Percentiles rank a stretch among this genome's conserved stretches.
Evolutionary conservation across 1,140 invertebrate genomes (phyloP).

Genomic region (Trichonephila clavata): DNA sequence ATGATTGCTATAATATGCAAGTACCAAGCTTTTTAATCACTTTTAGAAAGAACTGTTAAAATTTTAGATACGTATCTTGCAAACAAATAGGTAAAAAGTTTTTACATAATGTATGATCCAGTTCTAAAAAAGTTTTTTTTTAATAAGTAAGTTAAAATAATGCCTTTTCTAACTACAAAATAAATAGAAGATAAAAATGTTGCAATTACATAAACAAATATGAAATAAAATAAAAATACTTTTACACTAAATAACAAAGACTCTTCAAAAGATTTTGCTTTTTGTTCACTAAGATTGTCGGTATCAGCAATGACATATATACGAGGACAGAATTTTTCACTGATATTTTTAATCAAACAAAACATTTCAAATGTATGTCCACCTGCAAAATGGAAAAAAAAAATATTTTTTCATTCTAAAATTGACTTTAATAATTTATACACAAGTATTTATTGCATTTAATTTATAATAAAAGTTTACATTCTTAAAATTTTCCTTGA

Average conservation of each 20-base stretch:
- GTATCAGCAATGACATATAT: constrained; percentile 90
- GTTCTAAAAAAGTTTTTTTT: background rate
- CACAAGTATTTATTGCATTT: no score
- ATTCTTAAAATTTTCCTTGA: no score
- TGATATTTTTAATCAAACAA: constrained; percentile 85
- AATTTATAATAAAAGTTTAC: no score
- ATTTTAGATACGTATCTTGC: no score
- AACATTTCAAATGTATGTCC: constrained; percentile 96
- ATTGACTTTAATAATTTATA: no score
- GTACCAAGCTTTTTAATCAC: no score
- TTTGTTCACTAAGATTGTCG: constrained; percentile 88
- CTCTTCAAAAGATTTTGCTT: constrained; percentile 81
- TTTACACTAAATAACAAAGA: background rate
- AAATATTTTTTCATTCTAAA: background rate
- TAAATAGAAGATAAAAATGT: background rate
- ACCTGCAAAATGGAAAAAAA: constrained; percentile 80
- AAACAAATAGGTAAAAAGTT: no score
- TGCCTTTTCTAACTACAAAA: background rate
- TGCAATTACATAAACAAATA: background rate
- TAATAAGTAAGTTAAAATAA: background rate
- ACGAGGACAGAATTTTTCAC: constrained; percentile 85
- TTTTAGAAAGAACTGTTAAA: no score
- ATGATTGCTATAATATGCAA: no score
- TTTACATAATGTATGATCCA: background rate
- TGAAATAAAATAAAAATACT: background rate